These are phyloP conservation scores for Petaurus breviceps DNA, from an alignment of 2,113 vertebrate species.

Conservation along the genomic window DNA sequence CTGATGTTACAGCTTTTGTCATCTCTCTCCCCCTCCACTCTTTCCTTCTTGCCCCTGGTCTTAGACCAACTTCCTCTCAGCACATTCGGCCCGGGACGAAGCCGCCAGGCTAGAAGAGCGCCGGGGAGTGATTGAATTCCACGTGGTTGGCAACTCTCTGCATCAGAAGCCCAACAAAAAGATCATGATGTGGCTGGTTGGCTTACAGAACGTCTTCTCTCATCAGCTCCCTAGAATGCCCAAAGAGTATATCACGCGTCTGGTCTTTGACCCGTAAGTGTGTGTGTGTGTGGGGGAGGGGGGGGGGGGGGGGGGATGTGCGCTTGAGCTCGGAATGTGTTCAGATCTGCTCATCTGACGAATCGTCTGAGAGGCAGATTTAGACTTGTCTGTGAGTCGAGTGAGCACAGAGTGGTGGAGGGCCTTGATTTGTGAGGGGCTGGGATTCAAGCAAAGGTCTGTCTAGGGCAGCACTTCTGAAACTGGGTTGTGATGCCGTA, in stretches of 20 bases:
- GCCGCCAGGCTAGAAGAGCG: constrained; percentile 95
- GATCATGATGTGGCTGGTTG: constrained; percentile 98
- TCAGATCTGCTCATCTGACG: background rate
- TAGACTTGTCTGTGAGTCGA: background rate
- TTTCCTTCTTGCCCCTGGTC: constrained; percentile 26
- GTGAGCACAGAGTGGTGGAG: background rate
- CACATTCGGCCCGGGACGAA: constrained; percentile 96
- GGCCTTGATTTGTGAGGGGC: background rate
- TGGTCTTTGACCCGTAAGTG: constrained; percentile 98
- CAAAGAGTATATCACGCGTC: constrained; percentile 98
- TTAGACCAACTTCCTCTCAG: constrained; percentile 95
- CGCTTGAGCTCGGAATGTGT: too few relatives aligned
- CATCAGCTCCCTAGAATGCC: constrained; percentile 99
- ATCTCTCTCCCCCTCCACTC: background rate
- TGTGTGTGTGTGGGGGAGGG: too few relatives aligned
- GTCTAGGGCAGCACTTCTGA: background rate
- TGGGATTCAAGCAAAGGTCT: background rate
- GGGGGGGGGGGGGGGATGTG: too few relatives aligned
- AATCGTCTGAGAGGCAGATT: background rate
- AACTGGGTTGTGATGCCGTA: too few relatives aligned
- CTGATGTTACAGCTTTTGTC: background rate
- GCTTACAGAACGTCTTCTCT: constrained; percentile 98
- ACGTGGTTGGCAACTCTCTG: constrained; percentile 96
- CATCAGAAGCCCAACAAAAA: constrained; percentile 98
- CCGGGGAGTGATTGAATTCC: constrained; percentile 97